Conservation (phyloP, 2,797 vertebrate genomes). For the Sebastes alutus region DNA sequence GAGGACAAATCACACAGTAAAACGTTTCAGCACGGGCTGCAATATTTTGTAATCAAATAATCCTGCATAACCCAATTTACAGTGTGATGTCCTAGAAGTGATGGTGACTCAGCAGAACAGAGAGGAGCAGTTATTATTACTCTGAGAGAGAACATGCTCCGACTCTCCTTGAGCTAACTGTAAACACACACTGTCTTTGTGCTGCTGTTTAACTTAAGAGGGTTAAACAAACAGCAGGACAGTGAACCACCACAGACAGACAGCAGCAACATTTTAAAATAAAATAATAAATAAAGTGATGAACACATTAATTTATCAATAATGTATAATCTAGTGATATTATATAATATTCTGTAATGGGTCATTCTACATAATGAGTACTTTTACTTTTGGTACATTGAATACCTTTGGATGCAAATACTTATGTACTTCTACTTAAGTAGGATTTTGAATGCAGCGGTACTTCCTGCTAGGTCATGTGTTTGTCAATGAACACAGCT, state of each 20-base stretch:
- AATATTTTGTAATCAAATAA: slow-evolving; percentile 44
- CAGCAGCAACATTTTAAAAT: neutral
- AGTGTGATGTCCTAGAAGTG: slow-evolving; percentile 45
- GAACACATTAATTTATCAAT: no score
- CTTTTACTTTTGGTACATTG: no score
- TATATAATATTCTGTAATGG: fast-evolving
- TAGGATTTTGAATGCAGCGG: no score
- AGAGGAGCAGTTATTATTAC: slow-evolving; percentile 30
- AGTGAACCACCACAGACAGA: neutral
- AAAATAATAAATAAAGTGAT: no score
- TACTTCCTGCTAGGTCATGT: neutral
- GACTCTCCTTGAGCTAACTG: slow-evolving; percentile 26
- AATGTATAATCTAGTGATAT: fast-evolving
- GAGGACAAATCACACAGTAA: neutral
- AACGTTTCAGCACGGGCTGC: neutral
- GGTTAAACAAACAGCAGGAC: neutral
- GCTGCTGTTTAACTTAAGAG: neutral
- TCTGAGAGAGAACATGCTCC: neutral
- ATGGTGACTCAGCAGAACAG: slow-evolving; percentile 75
- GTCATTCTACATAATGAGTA: no score
- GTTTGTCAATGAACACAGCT: neutral
- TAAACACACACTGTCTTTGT: neutral
- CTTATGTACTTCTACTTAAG: no score
- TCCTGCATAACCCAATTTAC: slow-evolving; percentile 55
- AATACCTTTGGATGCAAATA: no score